Evolutionary conservation across 2,113 vertebrate species (phyloP).

Genomic region (Pterophyllum scalare): DNA sequence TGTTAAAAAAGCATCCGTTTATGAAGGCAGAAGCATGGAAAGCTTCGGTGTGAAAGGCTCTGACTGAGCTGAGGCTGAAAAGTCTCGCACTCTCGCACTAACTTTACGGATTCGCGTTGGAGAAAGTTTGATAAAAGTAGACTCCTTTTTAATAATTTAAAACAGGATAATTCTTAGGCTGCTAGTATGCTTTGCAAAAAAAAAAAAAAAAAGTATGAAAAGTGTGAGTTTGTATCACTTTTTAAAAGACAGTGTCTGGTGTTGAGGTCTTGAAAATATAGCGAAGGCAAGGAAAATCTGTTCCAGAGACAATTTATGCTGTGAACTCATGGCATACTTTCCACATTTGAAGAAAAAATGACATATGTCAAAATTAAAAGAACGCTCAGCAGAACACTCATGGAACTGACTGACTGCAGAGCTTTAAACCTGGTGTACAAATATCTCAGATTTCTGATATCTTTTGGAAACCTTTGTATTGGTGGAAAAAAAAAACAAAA

Average conservation of each 20-base stretch:
- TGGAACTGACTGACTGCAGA: background rate
- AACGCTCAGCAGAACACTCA: background rate
- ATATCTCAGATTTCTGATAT: background rate
- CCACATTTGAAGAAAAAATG: background rate
- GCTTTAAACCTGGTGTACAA: background rate
- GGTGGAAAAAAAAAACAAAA: too few relatives aligned
- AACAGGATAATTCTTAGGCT: slow-evolving; percentile 18
- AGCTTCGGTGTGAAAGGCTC: slow-evolving; percentile 22
- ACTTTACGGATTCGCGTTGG: slow-evolving; percentile 19
- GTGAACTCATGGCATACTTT: background rate
- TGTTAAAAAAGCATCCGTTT: slow-evolving; percentile 34
- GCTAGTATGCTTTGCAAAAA: slow-evolving; percentile 1
- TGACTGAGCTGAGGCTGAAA: slow-evolving; percentile 15
- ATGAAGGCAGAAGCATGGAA: background rate
- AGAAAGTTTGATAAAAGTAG: slow-evolving; percentile 33
- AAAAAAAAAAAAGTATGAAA: slow-evolving; percentile 18
- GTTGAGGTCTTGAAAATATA: background rate
- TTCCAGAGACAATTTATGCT: background rate
- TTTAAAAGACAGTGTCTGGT: background rate
- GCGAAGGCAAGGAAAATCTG: background rate
- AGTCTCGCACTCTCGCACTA: background rate
- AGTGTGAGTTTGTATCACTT: background rate
- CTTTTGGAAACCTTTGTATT: background rate
- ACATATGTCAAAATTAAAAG: background rate
- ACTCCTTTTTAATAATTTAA: slow-evolving; percentile 32